Conservation (phyloP, 2,888 invertebrate species). For the Acrobeloides nanus region DNA sequence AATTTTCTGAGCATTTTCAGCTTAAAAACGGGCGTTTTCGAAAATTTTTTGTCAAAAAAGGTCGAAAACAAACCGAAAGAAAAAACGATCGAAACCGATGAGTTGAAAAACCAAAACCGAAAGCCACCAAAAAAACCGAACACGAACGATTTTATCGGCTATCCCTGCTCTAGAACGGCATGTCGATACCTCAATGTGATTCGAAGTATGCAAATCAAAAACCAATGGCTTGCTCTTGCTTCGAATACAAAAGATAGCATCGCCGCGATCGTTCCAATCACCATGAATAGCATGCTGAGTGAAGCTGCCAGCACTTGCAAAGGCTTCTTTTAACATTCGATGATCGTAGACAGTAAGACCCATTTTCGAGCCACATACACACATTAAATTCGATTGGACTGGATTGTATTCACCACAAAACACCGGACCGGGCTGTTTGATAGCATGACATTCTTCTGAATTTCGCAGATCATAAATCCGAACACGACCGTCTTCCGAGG, state of each 20-base stretch:
- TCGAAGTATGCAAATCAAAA: constrained; percentile 30
- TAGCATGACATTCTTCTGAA: constrained; percentile 9
- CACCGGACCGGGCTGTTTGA: constrained; percentile 10
- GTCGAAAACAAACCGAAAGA: no score
- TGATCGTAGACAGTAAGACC: constrained; percentile 25
- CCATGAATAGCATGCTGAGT: constrained; percentile 23
- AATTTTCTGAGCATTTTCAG: no score
- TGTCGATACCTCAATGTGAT: no score
- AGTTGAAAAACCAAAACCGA: no score
- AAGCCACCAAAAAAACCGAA: no score
- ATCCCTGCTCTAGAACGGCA: no score
- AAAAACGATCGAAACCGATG: no score
- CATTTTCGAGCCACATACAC: not conserved
- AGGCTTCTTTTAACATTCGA: constrained; percentile 14
- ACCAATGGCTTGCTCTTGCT: constrained; percentile 14
- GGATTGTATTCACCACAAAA: constrained; percentile 20
- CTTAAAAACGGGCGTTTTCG: no score
- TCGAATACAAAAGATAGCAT: constrained; percentile 17
- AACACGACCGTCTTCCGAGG: constrained; percentile 83
- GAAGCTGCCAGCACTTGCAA: constrained; percentile 16
- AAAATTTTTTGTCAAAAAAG: no score
- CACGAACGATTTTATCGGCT: no score
- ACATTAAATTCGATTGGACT: constrained; percentile 6
- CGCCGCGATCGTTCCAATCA: constrained; percentile 23
- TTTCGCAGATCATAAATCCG: constrained; percentile 73